These are phyloP conservation scores for Miichthys miiuy DNA, from an alignment of 2,797 vertebrate species.

Conservation along the genomic window DNA sequence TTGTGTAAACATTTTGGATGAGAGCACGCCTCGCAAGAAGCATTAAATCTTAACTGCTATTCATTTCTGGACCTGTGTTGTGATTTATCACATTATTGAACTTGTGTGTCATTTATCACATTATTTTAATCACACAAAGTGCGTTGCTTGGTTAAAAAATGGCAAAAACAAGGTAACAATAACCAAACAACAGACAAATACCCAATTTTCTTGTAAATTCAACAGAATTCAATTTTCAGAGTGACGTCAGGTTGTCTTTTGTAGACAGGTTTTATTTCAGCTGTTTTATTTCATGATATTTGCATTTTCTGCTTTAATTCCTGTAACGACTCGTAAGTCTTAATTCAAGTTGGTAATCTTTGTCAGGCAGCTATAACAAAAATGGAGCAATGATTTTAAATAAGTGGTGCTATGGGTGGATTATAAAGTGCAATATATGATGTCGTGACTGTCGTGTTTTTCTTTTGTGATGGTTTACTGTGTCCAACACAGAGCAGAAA, in stretches of 20 bases:
- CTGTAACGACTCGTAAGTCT: conserved; percentile 38
- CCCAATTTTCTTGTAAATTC: conserved; percentile 56
- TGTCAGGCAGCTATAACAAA: conserved; percentile 37
- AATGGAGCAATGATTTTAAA: conserved; percentile 56
- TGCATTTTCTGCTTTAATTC: conserved; percentile 43
- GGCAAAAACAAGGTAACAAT: conserved; percentile 47
- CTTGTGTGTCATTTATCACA: conserved; percentile 66
- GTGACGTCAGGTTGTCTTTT: conserved; percentile 36
- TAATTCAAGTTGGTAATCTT: conserved; percentile 51
- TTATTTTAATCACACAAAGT: conserved; percentile 68
- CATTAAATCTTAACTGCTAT: conserved; percentile 73
- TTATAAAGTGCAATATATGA: conserved; percentile 80
- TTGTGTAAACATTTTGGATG: conserved; percentile 72
- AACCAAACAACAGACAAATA: conserved; percentile 60
- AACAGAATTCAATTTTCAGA: conserved; percentile 61
- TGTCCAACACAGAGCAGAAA: conserved; percentile 58
- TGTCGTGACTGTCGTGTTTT: conserved; percentile 61
- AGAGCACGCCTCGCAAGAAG: conserved; percentile 41
- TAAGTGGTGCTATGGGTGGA: conserved; percentile 56
- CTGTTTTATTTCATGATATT: conserved; percentile 51
- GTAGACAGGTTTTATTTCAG: conserved; percentile 45
- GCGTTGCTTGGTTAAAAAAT: conserved; percentile 25
- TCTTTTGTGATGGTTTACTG: conserved; percentile 69
- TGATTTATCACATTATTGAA: conserved; percentile 69
- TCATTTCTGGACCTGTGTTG: conserved; percentile 66